Base-by-base conservation (phyloP, 2,797 vertebrate species). In the Tenualosa ilisha region DNA sequence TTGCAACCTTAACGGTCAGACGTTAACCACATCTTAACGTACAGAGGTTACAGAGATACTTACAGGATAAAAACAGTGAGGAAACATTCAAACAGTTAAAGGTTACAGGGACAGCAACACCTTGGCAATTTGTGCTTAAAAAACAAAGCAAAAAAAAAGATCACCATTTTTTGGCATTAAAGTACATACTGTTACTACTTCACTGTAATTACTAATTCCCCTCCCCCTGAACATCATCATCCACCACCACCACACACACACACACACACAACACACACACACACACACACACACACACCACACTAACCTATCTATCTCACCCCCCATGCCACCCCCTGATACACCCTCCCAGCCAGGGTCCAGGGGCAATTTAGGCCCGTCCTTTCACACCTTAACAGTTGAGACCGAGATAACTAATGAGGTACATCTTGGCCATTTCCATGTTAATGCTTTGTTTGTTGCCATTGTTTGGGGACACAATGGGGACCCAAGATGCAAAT, bases 361-460 rank as follows among this genome's bases (percentile, higher is more conserved):
- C 94, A 86, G 90, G 90, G 92, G 91, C 90, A 92, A 92, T 94
- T 96, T 93, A 94, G 88, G 93, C 90, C 83, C 92, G 93, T 93
- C 92, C 93, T 90, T 84, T 84, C 92, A 89, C 90, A 92, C 92
- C 31, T 93, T 95, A 96, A 97, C 96, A 96, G 96, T 95, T 94
- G 93, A 93, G 95, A 93, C 72, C 87, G 94, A 94, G 96, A 96
- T 95, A 96, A 97, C 97, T 97, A 97, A 97, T 97, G 96, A 97
- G 95, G 93, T 93, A 96, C 96, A 97, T 95, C 97, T 97, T 91
- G 92, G 8, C 95, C 93, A 97, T 98, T 97, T 97, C 96, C 95
- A 97, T 98, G 95, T 94, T 97, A 97, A 98, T 97, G 96, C 93
- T 97, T 96, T 98, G 97, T 98, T 98, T 98, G 96, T 97, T 93